Percentiles rank a stretch among this genome's conserved stretches.
phyloP scores from a whole-genome alignment of 2,797 vertebrate genomes.

The Eospalax fontanierii region DNA sequence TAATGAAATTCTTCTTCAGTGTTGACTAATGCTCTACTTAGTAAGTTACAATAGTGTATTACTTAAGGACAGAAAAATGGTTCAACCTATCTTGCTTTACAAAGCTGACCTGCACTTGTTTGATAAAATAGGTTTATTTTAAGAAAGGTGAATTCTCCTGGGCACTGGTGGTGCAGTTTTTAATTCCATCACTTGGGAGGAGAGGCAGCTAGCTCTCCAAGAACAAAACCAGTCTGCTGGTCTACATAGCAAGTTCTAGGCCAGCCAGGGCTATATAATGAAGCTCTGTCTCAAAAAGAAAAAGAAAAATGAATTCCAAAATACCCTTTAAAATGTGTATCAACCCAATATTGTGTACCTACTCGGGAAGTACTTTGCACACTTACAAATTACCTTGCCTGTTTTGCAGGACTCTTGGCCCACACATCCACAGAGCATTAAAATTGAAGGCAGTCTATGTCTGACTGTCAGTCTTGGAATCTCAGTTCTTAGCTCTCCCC shows the following conservation, averaged over 20 bases:
- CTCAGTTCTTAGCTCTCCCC: neutral
- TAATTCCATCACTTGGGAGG: no score
- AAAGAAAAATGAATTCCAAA: no score
- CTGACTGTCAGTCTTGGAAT: neutral
- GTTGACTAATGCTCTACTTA: neutral
- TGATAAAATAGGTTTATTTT: conserved; percentile 29
- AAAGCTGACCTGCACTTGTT: neutral
- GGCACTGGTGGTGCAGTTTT: no score
- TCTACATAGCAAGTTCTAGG: no score
- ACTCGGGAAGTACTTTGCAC: conserved; percentile 24
- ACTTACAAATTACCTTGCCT: conserved; percentile 22
- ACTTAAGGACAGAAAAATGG: neutral
- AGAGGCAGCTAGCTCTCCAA: no score
- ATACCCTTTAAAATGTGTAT: neutral
- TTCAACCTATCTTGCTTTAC: conserved; percentile 22
- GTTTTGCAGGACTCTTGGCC: neutral
- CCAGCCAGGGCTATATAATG: no score
- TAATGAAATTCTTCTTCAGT: neutral
- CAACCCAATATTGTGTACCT: neutral
- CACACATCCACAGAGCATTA: neutral
- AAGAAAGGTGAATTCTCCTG: neutral
- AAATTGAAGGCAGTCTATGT: neutral
- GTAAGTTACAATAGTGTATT: conserved; percentile 31
- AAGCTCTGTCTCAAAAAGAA: no score
- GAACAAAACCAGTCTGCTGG: no score